Evolutionary conservation across 2,888 invertebrate genomes (phyloP), one percentile per base, ranked within the genome.

Genomic region (Graphium colonna): DNA sequence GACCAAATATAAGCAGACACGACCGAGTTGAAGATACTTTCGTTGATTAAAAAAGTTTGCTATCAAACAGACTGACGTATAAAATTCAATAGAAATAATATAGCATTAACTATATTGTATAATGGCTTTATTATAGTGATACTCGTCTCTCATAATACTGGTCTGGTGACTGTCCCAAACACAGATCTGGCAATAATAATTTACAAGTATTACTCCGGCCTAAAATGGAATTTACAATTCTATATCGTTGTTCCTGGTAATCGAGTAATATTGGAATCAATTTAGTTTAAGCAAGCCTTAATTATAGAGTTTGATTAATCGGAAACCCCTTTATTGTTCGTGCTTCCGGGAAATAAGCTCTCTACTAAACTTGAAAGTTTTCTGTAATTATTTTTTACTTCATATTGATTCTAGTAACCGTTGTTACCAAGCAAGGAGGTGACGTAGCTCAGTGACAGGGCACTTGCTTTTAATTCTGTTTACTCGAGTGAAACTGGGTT

Each of bases 141-240:
- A n/a, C n/a, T 21, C 3, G 21, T n/a, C 26, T 26, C 26, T 3
- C 26, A 26, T 26, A 7, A 9, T 31, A 31, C 8, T 31, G 10
- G 4, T 10, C 9, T 31, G 31, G 3, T 9, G 31, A 7, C 31
- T 31, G 9, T 26, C 26, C 38, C 9, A 12, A 3, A 12, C 3
- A 47, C 13, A 28, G 21, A 17, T 12, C n/a, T n/a, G 18, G 31
- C 12, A 10, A 28, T 59, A 52, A 61, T 59, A 63, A 67, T 67
- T 63, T 65, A 67, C 65, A 67, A 65, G 65, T 65, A 64, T 65
- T 67, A 69, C 67, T 54, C 49, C 57, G 52, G 51, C 56, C 57
- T 55, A 57, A 58, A 61, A 59, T 56, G 46, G 57, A 67, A 62
- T 66, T 67, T 60, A 62, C 63, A 65, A 63, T 64, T 61, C 61